A percentile compares a stretch with the other conserved stretches of the same genome.
Evolutionary conservation across 2,113 vertebrate genomes (phyloP).

Genomic region (Poeciliopsis occidentalis): DNA sequence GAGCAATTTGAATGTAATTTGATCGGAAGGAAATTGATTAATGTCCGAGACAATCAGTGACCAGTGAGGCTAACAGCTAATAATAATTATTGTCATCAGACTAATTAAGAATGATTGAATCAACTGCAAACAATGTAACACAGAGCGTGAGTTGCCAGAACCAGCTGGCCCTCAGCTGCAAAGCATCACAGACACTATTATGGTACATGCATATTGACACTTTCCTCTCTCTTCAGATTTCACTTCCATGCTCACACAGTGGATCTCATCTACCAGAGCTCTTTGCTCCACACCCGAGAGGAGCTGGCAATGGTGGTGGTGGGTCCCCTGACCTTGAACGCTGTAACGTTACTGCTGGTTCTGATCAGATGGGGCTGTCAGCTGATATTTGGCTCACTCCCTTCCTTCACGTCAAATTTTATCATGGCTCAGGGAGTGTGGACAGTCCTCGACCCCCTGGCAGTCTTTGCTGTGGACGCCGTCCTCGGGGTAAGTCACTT

Average conservation of each 20-base stretch:
- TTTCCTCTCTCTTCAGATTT: slow-evolving; percentile 80
- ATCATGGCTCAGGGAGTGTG: slow-evolving; percentile 94
- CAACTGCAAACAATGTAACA: slow-evolving; percentile 39
- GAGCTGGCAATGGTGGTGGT: slow-evolving; percentile 87
- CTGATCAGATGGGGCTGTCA: slow-evolving; percentile 97
- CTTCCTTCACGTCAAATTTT: slow-evolving; percentile 95
- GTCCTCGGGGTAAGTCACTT: slow-evolving; percentile 98
- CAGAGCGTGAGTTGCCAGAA: slow-evolving; percentile 33
- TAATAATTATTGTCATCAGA: slow-evolving; percentile 28
- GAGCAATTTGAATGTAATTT: not conserved
- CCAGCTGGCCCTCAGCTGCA: slow-evolving; percentile 31
- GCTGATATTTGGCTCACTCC: slow-evolving; percentile 89
- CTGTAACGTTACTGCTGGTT: slow-evolving; percentile 84
- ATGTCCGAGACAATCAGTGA: not conserved
- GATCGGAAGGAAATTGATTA: not conserved
- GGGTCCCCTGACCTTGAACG: slow-evolving; percentile 90
- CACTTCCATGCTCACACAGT: slow-evolving; percentile 85
- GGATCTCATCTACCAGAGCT: slow-evolving; percentile 89
- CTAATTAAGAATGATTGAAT: slow-evolving; percentile 49
- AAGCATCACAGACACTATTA: slow-evolving; percentile 44
- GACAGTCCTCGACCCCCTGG: slow-evolving; percentile 95
- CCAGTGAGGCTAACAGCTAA: slow-evolving; percentile 7
- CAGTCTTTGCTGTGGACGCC: slow-evolving; percentile 91
- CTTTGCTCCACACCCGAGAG: slow-evolving; percentile 85
- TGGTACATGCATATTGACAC: slow-evolving; percentile 41